Evolutionary conservation across 30 jellyfish, hydroid and myxozoan genomes (phyloP).

Genomic region (Thelohanellus kitauei): DNA sequence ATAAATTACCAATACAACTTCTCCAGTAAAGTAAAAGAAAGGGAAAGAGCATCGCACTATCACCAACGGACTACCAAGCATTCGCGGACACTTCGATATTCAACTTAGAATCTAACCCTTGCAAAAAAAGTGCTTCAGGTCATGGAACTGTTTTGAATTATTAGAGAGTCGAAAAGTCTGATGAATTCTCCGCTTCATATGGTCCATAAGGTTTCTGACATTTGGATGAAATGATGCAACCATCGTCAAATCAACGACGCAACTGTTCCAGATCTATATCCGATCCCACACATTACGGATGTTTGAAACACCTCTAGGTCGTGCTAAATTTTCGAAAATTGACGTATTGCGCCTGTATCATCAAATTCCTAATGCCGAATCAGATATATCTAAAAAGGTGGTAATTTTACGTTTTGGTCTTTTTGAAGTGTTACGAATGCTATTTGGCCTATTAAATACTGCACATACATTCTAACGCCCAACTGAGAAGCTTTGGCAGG

Average conservation of each 20-base stretch:
- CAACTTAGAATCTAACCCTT: no score
- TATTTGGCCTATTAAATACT: neutral
- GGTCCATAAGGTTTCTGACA: neutral
- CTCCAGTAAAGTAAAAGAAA: no score
- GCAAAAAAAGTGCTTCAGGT: no score
- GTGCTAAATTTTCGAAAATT: neutral
- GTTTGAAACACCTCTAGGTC: neutral
- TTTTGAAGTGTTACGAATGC: slow-evolving; percentile 1
- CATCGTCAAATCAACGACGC: slow-evolving; percentile 8
- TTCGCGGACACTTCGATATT: no score
- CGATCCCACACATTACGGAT: slow-evolving; percentile 13
- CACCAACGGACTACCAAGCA: no score
- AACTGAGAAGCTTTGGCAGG: neutral
- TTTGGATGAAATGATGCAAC: slow-evolving; percentile 9
- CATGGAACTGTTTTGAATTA: no score
- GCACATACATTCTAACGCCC: slow-evolving; percentile 1
- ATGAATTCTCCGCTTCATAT: neutral
- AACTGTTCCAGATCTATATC: slow-evolving; percentile 11
- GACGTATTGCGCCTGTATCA: neutral
- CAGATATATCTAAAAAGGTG: neutral
- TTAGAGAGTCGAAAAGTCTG: neutral
- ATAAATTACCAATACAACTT: no score
- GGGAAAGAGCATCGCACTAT: no score
- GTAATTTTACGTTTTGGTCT: neutral
- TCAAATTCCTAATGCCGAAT: slow-evolving; percentile 1